These are phyloP conservation scores for Xanthia togata DNA, from an alignment of 2,888 invertebrate genomes.

Conservation along the genomic window DNA sequence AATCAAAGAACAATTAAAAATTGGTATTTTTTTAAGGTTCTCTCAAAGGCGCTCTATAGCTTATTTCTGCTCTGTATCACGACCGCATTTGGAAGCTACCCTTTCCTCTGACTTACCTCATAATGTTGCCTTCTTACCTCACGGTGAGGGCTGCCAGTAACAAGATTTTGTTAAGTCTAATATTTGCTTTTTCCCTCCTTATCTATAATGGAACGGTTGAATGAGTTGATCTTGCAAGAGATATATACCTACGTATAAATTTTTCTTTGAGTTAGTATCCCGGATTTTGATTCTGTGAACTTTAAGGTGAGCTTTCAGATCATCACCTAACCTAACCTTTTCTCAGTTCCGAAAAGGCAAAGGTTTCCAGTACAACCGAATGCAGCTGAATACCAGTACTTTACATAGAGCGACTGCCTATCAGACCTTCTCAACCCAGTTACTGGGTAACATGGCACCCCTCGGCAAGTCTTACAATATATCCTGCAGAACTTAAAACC, in stretches of 20 bases:
- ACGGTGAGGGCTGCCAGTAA: conserved; percentile 19
- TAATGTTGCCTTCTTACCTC: conserved; percentile 36
- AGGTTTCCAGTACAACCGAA: too few species aligned
- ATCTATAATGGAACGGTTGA: conserved; percentile 18
- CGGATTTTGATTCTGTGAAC: neutral
- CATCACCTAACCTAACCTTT: neutral
- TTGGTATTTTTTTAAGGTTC: neutral
- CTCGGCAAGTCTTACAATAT: neutral
- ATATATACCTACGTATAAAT: neutral
- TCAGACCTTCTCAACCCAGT: neutral
- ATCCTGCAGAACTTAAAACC: neutral
- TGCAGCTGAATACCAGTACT: neutral
- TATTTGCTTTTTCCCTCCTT: conserved; percentile 34
- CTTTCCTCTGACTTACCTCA: conserved; percentile 39
- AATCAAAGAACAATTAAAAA: neutral
- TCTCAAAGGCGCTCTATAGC: neutral
- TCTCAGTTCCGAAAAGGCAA: neutral
- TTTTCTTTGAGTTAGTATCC: neutral
- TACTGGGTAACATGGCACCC: neutral
- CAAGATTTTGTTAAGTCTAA: conserved; percentile 19
- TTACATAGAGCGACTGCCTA: neutral
- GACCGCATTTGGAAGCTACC: neutral
- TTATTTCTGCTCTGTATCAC: conserved; percentile 2
- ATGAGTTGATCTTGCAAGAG: conserved; percentile 1
- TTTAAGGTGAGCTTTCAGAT: neutral